Base-by-base conservation (phyloP, 2,888 invertebrate species). In the Epinotia brunnichana region DNA sequence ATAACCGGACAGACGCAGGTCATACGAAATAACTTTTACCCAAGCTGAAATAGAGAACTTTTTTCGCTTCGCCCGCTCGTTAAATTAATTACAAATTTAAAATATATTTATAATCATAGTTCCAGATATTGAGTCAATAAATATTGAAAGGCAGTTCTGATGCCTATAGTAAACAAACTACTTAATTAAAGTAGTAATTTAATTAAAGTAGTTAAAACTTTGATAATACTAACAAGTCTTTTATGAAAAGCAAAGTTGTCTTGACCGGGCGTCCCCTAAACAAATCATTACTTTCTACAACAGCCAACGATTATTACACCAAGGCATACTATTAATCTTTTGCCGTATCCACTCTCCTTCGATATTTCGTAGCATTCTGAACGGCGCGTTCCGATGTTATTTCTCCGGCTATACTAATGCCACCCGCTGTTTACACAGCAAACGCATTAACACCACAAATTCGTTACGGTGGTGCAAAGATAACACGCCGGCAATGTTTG, bases 361-460 rank as follows among this genome's bases (percentile, higher is more conserved):
- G 60, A 68, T 53, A 56, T 72, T 60, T 39, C 54, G 53, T 35
- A 59, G 39, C 39, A 54, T 69, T n/a, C 51, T 48, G 71, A 51
- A 70, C 66, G 56, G 15, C 35, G 9, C 35, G 70, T 61, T 60
- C 73, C 71, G 59, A 73, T 74, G 73, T 69, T 72, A 73, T 72
- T 76, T 73, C 74, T 73, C 74, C 70, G 35, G 19, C 76, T 57
- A 73, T 70, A 54, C 66, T 66, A 74, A 75, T 73, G 74, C 59
- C 39, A 51, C 68, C 64, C 69, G 57, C 62, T 51, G 63, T 72
- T 64, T 74, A 76, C 75, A 74, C 74, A 51, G 75, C 62, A 72
- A 76, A 75, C 75, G 75, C 76, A 76, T 76, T 75, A 76, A 74
- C 74, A 62, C 73, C 74, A 53, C 61, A 74, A 75, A 76, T 76